Base-by-base conservation (phyloP, 2,113 vertebrate genomes). In the Elachura formosa region DNA sequence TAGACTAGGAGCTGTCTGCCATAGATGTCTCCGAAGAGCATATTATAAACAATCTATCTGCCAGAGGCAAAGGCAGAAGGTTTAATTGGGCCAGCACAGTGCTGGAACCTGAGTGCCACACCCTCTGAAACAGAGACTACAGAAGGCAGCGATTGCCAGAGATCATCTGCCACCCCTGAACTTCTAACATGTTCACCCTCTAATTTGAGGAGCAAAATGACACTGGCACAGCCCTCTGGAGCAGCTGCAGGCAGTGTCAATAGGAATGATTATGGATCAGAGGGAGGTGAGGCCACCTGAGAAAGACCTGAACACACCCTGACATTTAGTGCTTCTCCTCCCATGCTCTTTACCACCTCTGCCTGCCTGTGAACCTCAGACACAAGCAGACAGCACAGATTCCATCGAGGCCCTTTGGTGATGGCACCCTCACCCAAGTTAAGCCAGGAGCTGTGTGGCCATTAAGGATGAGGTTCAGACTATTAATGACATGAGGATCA, bases 81-180 rank as follows among this genome's bases (percentile, higher is more conserved):
- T 83, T 62, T 83, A 88, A 74, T 11, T 54, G 58, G 74, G 87
- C n/a, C 56, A 89, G n/a, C 52, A 16, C 26, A 24, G 33, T 22
- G 29, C n/a, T 67, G 81, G 40, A 11, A 81, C 5, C 66, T 56
- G 75, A 83, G 49, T 13, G n/a, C 28, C n/a, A 36, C 20, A 41
- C 51, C 34, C 46, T 67, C 54, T 72, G 69, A 75, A 71, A 58
- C 29, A 93, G 36, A 89, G 58, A 29, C 54, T 59, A 4, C 29
- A 71, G 21, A 41, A 87, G 48, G 26, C 43, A 14, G 34, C 0
- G 6, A 23, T n/a, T 75, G 48, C 28, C 26, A 29, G 55, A 89
- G 16, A 34, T 48, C 0, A 0, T 74, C 89, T 95, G 80, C n/a
- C 31, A 7, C 23, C 56, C 48, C 45, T 0, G 9, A 55, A 54